phyloP scores from a whole-genome alignment of 2,797 vertebrate species.

The Arctocebus calabarensis region DNA sequence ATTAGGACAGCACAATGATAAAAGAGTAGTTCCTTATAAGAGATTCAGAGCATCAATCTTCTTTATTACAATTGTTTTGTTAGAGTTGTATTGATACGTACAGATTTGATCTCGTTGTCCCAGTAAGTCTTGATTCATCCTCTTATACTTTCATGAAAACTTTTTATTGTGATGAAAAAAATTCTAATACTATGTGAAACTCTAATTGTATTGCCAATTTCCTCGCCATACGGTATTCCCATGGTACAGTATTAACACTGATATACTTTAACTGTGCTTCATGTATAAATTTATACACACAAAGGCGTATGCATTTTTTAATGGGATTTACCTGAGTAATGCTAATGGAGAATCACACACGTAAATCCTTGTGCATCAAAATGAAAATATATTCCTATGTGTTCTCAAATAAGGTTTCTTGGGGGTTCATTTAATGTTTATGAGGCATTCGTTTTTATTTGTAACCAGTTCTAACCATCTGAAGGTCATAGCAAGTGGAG shows the following conservation, averaged over 20 bases:
- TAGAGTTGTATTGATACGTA: not conserved
- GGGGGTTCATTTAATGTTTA: conserved; percentile 64
- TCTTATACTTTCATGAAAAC: conserved; percentile 31
- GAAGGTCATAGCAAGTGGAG: conserved; percentile 62
- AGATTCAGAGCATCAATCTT: conserved; percentile 20
- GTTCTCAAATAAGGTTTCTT: conserved; percentile 76
- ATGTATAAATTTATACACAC: conserved; percentile 76
- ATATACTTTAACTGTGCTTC: conserved; percentile 65
- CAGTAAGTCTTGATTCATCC: conserved; percentile 57
- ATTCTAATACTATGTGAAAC: conserved; percentile 59
- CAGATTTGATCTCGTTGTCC: not conserved
- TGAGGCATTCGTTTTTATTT: conserved; percentile 70
- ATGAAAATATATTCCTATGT: conserved; percentile 60
- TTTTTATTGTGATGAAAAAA: conserved; percentile 71
- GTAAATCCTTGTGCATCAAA: conserved; percentile 74
- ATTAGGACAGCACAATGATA: not conserved
- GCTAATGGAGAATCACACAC: conserved; percentile 57
- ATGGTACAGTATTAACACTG: conserved; percentile 45
- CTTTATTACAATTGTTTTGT: conserved; percentile 4
- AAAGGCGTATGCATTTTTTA: conserved; percentile 75
- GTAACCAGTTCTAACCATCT: conserved; percentile 64
- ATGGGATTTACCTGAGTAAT: conserved; percentile 69
- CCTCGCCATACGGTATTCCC: conserved; percentile 24
- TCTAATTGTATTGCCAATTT: conserved; percentile 75
- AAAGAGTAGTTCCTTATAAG: not conserved